Base-by-base conservation (phyloP, 1,140 invertebrate species). In the Nixonia krombeini region DNA sequence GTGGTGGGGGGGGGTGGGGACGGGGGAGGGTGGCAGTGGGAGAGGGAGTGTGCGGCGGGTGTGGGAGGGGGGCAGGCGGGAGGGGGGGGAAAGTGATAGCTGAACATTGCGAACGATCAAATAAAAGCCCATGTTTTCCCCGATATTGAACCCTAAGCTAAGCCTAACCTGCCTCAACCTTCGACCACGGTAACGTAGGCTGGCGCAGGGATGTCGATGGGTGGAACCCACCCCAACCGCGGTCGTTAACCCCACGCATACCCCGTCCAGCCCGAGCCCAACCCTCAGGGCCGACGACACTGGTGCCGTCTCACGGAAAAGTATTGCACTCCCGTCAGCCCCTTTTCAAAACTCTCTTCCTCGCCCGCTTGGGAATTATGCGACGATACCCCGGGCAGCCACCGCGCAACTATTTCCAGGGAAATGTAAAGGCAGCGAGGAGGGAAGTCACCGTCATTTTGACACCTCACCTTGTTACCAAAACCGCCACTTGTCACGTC, bases 141-240 rank as follows among this genome's bases (percentile, higher is more conserved):
- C 78, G 80, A 81, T 81, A 82, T 82, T 82, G 80, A 82, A 80
- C 76, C 79, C 79, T 81, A 80, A 80, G 77, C 78, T 80, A 75
- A 80, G 78, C 79, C 79, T 80, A 49, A 17, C 44, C 10, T 38
- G 5, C 62, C 62, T 65, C 55, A 59, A 55, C 49, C 55, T 31
- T 23, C 41, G 41, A 18, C 23, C 12, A 12, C 23, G 33, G 47
- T 28, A 31, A 62, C 52, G 53, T 73, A 65, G 71, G 56, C 64
- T 53, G 58, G 73, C 64, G 44, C 68, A 67, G 68, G 53, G 72
- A 73, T 64, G 58, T 23, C 35, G 55, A 53, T 55, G 51, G 62
- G 61, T 65, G 51, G 55, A 66, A 57, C 42, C 62, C 62, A 70
- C 67, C 68, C 68, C 68, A 65, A 80, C 78, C 76, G 74, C 75